Percentiles rank a stretch among this genome's conserved stretches.
Evolutionary conservation across 2,888 invertebrate species (phyloP).

Genomic region (Drosophila setosimentum): DNA sequence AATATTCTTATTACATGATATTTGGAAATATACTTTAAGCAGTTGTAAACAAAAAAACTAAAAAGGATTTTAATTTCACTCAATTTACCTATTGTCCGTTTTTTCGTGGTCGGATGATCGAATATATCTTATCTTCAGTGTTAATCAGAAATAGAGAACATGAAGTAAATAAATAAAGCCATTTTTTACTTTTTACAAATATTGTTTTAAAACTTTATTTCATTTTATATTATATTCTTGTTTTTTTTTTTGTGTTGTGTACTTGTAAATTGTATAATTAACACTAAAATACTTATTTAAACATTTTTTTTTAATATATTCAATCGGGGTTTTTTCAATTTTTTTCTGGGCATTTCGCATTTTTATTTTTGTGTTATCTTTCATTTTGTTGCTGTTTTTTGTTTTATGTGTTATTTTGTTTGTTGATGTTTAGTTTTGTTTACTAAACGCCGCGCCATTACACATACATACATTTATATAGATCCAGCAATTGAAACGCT

Average conservation of each 20-base stretch:
- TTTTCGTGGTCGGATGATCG: no score
- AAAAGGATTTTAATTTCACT: neutral
- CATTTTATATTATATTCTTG: conserved; percentile 81
- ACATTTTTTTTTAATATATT: conserved; percentile 64
- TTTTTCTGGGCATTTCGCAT: conserved; percentile 43
- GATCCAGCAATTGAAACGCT: conserved; percentile 78
- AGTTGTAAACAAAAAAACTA: neutral
- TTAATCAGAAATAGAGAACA: neutral
- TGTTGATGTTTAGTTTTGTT: conserved; percentile 45
- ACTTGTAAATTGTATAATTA: conserved; percentile 84
- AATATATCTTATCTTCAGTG: neutral
- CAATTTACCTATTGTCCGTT: no score
- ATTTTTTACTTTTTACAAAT: conserved; percentile 83
- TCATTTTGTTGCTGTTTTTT: conserved; percentile 46
- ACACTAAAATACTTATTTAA: conserved; percentile 85
- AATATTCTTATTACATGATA: neutral
- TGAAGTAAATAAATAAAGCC: neutral
- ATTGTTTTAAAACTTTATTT: conserved; percentile 85
- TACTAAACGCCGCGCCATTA: conserved; percentile 59
- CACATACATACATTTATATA: conserved; percentile 57
- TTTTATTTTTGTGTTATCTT: conserved; percentile 33
- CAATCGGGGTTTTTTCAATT: conserved; percentile 64
- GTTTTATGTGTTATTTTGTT: conserved; percentile 40
- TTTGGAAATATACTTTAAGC: neutral
- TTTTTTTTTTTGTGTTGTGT: conserved; percentile 70